Evolutionary conservation across 2,113 vertebrate genomes (phyloP).

Genomic region (Eurystomus gularis): DNA sequence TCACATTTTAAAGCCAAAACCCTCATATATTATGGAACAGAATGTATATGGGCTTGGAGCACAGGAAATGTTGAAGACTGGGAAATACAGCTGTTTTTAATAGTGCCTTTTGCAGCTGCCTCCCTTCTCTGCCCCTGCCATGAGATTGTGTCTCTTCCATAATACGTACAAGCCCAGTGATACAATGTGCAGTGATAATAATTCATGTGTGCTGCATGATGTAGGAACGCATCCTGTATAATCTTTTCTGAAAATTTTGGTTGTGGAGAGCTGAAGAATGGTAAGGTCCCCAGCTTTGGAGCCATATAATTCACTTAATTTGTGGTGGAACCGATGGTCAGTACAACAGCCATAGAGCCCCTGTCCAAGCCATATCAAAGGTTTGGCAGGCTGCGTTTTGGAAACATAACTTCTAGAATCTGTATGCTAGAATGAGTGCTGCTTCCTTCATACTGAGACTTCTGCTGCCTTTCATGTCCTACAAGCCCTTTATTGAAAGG

Average conservation of each 20-base stretch:
- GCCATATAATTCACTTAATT: background rate
- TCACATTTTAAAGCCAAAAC: background rate
- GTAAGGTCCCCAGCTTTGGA: background rate
- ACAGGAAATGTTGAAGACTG: background rate
- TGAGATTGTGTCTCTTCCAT: background rate
- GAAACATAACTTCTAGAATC: background rate
- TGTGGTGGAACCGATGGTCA: background rate
- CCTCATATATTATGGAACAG: background rate
- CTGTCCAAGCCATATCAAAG: background rate
- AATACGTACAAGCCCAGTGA: rapidly evolving
- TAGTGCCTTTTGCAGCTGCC: background rate
- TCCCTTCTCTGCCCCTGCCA: background rate
- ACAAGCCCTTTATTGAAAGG: background rate
- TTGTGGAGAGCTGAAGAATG: background rate
- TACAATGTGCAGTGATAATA: background rate
- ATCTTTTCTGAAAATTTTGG: background rate
- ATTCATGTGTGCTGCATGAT: background rate
- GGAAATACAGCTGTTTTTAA: background rate
- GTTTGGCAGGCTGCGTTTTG: background rate
- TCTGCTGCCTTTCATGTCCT: background rate
- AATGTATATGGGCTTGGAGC: background rate
- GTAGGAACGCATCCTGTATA: background rate
- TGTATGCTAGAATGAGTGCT: rapidly evolving
- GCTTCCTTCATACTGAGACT: background rate
- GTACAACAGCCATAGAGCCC: background rate